Percentiles rank a stretch among this genome's conserved stretches.
These are phyloP conservation scores for Oryzias sinensis DNA, from an alignment of 2,797 vertebrate genomes.

Conservation along the genomic window DNA sequence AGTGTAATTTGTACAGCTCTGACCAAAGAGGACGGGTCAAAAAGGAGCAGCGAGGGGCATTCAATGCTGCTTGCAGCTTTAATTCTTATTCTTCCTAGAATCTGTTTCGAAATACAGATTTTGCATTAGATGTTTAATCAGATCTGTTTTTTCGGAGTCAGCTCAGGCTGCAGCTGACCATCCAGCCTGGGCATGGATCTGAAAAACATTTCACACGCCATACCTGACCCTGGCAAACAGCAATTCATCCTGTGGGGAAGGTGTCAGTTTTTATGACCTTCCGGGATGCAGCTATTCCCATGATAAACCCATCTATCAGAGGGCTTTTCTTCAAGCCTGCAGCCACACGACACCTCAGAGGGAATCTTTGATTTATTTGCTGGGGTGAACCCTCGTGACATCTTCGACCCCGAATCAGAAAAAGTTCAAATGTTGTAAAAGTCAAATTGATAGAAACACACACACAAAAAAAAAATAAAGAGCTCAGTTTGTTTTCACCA, in stretches of 20 bases:
- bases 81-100: too few species aligned
- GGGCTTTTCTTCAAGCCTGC: slow-evolving; percentile 44
- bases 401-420: neutral
- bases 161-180: slow-evolving; percentile 17
- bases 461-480: neutral
- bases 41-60: too few species aligned
- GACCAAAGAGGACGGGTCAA: too few species aligned
- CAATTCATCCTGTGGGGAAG: slow-evolving; percentile 54
- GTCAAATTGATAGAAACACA: neutral
- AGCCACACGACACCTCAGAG: slow-evolving; percentile 45
- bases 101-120: too few species aligned
- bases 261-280: slow-evolving; percentile 67
- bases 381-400: slow-evolving; percentile 30
- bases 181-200: slow-evolving; percentile 2
- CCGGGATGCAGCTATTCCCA: slow-evolving; percentile 55
- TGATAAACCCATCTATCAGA: slow-evolving; percentile 61
- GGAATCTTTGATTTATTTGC: slow-evolving; percentile 59
- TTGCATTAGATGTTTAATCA: too few species aligned
- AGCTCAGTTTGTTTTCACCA: neutral
- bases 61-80: too few species aligned
- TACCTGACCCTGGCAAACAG: slow-evolving; percentile 56
- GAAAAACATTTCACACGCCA: slow-evolving; percentile 29
- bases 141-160: slow-evolving; percentile 15
- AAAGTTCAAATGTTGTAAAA: neutral
- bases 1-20: too few species aligned